Base-by-base conservation (phyloP, 2,113 vertebrate species). In the Galbula dea region DNA sequence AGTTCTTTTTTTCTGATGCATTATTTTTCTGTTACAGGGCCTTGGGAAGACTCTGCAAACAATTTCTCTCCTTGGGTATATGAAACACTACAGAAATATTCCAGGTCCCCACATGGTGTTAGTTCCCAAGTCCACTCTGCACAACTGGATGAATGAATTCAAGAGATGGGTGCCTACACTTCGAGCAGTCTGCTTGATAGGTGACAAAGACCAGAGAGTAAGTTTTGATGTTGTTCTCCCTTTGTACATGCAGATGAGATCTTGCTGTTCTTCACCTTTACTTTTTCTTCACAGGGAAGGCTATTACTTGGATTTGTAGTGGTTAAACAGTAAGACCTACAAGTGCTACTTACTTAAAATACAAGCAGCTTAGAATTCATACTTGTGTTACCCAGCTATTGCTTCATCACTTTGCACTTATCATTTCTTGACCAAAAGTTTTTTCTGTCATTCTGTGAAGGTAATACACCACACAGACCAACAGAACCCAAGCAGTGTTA, bases 71-170 rank as follows among this genome's bases (percentile, higher is more conserved):
- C 98, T 99, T 95, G 99, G 99, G 12, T 99, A 99, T 83, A 99
- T 99, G 99, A 99, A 99, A 96, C 99, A 99, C 97, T 99, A 99
- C 97, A 99, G 99, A 96, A 99, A 98, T 94, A 99, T 99, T 96
- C 99, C 98, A 29, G 99, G 99, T n/a, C 99, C 99, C 88, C 99
- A 99, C 96, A 99, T 99, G 99, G 99, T 99, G 65, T 98, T 99
- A 95, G 99, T 99, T 94, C 99, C 99, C 20, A 99, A 99, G 94
- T 99, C 99, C 94, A 99, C 99, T n/a, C 98, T 99, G 43, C 99
- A 99, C 95, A 99, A 99, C 97, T 99, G 99, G 99, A 99, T 99
- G 99, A 99, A 98, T 67, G 99, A 99, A 93, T 99, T 99, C 95
- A 99, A 99, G 96, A 98, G 99, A 98, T 99, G 99, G 99, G 99